These are phyloP conservation scores for Jaculus jaculus DNA, from an alignment of 2,113 vertebrate genomes.

Conservation along the genomic window DNA sequence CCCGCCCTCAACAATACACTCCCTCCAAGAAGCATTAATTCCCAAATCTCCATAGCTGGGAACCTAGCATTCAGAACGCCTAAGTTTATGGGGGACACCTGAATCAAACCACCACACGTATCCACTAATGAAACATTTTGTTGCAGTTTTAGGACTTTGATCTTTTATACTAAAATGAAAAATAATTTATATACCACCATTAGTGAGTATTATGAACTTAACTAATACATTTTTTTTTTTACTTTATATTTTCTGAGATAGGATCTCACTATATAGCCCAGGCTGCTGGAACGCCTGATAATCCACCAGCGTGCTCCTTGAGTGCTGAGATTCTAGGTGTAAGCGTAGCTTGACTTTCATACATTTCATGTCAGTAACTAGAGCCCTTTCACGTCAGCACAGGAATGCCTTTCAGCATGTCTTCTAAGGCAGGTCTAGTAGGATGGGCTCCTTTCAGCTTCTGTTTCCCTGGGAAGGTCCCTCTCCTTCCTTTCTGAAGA, in stretches of 20 bases:
- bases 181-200: not conserved
- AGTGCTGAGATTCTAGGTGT: not conserved
- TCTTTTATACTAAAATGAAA: not conserved
- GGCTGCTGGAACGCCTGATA: not conserved
- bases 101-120: too few relatives aligned
- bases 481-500: not conserved
- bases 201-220: not conserved
- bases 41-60: too few relatives aligned
- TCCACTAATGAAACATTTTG: not conserved
- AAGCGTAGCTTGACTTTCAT: not conserved
- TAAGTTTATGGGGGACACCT: too few relatives aligned
- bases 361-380: not conserved
- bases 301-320: not conserved
- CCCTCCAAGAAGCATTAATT: too few relatives aligned
- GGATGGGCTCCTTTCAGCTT: not conserved
- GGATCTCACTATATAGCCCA: not conserved
- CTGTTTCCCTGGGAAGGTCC: not conserved
- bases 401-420: not conserved
- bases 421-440: not conserved
- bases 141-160: not conserved
- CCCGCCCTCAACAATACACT: too few relatives aligned
- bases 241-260: not conserved
- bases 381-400: not conserved
- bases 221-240: not conserved
- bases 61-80: too few relatives aligned